Conservation (phyloP, 2,797 vertebrate genomes). For the Malurus leucopterus region DNA sequence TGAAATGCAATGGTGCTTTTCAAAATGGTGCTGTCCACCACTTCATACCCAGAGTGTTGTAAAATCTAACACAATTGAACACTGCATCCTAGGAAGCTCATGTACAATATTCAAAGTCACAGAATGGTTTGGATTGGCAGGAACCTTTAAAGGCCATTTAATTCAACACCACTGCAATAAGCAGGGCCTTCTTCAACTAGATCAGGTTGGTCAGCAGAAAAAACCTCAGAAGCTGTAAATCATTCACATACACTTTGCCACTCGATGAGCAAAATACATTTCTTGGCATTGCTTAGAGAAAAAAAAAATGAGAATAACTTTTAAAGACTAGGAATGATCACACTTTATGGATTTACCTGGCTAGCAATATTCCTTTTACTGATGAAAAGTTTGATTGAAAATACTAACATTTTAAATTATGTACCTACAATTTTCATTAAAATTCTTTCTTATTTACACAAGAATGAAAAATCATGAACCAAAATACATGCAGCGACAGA, state of each 20-base stretch:
- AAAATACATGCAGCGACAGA: neutral
- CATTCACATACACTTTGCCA: neutral
- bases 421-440: neutral
- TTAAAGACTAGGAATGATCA: neutral
- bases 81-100: neutral
- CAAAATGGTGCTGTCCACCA: neutral
- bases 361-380: neutral
- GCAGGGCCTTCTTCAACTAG: neutral
- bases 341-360: neutral
- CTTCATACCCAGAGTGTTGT: neutral
- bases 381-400: slow-evolving; percentile 4
- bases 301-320: neutral
- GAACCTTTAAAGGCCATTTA: neutral
- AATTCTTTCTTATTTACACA: neutral
- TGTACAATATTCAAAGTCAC: neutral
- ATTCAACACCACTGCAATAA: neutral
- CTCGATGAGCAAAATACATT: neutral
- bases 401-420: neutral
- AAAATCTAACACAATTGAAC: neutral
- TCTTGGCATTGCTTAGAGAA: neutral
- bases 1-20: neutral
- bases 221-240: neutral
- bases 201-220: neutral
- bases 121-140: neutral
- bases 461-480: neutral